Percentiles rank a stretch among this genome's conserved stretches.
These are phyloP conservation scores for Ditylenchus weischeri DNA, from an alignment of 2,888 invertebrate species.

Conservation along the genomic window DNA sequence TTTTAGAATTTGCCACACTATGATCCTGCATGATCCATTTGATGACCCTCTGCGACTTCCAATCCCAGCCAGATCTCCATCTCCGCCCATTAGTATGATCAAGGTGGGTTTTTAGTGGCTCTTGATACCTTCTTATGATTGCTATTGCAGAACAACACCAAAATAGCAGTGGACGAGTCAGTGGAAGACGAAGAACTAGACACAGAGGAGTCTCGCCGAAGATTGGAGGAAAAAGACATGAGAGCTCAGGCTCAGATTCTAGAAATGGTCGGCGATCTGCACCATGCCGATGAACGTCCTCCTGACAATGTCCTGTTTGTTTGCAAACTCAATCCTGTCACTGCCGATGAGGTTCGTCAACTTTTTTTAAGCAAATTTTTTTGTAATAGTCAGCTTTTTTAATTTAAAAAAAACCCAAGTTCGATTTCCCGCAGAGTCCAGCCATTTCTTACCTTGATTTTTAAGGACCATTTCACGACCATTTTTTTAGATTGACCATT, in stretches of 20 bases:
- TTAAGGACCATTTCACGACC: too few species aligned
- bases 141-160: conserved; percentile 38
- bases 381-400: too few species aligned
- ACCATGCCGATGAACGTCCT: conserved; percentile 92
- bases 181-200: conserved; percentile 75
- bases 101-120: conserved; percentile 57
- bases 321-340: conserved; percentile 96
- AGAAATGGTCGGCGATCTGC: conserved; percentile 93
- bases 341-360: conserved; percentile 71
- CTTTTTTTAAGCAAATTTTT: too few species aligned
- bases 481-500: too few species aligned
- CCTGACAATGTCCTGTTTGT: conserved; percentile 98
- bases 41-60: conserved; percentile 78
- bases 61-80: conserved; percentile 81
- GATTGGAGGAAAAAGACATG: conserved; percentile 84
- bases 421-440: too few species aligned
- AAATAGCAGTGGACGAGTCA: conserved; percentile 54
- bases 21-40: conserved; percentile 91
- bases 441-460: too few species aligned
- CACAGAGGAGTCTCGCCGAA: conserved; percentile 79
- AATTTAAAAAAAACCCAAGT: too few species aligned
- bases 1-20: conserved; percentile 84
- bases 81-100: conserved; percentile 77
- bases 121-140: not conserved
- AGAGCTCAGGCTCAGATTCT: conserved; percentile 92